Conservation (phyloP, 2,888 invertebrate genomes). For the Sicus ferrugineus region DNA sequence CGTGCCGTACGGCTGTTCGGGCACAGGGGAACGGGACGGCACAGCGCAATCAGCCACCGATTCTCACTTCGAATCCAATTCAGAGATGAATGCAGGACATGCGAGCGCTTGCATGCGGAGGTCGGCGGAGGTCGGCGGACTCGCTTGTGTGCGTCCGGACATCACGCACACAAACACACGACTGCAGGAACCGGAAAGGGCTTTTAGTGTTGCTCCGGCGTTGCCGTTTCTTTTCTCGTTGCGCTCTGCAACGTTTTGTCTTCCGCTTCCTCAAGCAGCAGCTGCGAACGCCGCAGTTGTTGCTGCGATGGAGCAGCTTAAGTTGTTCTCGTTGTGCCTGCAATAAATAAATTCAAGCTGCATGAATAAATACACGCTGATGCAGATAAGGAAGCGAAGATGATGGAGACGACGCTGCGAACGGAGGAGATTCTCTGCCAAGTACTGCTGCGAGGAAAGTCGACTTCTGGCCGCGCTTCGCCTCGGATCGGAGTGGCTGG, state of each 20-base stretch:
- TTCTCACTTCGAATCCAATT: conserved; percentile 42
- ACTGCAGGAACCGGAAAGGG: conserved; percentile 2
- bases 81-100: conserved; percentile 28
- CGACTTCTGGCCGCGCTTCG: neutral
- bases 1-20: neutral
- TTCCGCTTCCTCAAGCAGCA: neutral
- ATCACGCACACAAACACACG: conserved; percentile 1
- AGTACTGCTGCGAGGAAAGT: neutral
- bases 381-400: neutral
- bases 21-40: neutral
- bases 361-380: neutral
- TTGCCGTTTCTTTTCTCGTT: neutral
- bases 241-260: neutral
- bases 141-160: neutral
- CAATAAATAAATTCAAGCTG: neutral
- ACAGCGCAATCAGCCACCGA: conserved; percentile 36
- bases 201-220: neutral
- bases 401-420: neutral
- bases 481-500: neutral
- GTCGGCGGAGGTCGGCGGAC: neutral
- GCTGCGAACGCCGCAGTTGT: neutral
- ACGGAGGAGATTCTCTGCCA: neutral
- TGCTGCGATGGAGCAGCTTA: neutral
- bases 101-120: conserved; percentile 5
- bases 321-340: neutral